phyloP scores from a whole-genome alignment of 2,888 invertebrate species.

The Frankliniella intonsa region DNA sequence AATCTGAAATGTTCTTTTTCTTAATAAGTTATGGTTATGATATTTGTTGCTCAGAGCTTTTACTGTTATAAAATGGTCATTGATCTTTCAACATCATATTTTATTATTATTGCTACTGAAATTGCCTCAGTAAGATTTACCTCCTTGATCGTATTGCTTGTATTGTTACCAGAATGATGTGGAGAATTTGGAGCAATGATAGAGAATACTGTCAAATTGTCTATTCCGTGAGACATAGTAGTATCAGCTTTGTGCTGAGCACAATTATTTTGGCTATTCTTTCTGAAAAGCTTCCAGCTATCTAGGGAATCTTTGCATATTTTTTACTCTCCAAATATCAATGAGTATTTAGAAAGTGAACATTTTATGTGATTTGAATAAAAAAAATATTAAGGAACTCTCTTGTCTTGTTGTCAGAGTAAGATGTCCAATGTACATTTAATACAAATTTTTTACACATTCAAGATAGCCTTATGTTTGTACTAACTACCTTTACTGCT shows the following conservation, averaged over 20 bases:
- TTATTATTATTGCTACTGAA: conserved; percentile 3
- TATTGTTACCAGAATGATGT: conserved; percentile 19
- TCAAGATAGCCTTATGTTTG: neutral
- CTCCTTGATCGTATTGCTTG: conserved; percentile 4
- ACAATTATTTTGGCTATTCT: conserved; percentile 2
- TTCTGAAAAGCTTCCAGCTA: neutral
- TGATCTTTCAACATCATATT: neutral
- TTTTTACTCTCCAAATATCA: conserved; percentile 8
- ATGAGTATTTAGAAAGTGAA: neutral
- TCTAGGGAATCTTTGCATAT: neutral
- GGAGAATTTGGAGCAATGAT: conserved; percentile 1
- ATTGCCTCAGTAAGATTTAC: conserved; percentile 25
- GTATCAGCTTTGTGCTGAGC: neutral
- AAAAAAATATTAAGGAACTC: neutral
- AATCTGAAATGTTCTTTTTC: conserved; percentile 8
- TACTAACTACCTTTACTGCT: conserved; percentile 7
- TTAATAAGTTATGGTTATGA: neutral
- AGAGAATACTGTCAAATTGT: no score
- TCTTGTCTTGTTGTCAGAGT: conserved; percentile 12
- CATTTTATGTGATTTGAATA: conserved; percentile 25
- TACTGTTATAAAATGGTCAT: neutral
- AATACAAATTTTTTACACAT: conserved; percentile 18
- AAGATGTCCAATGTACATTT: neutral
- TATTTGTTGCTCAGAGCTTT: neutral
- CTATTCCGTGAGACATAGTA: neutral